Conservation (phyloP, 2,797 vertebrate genomes). For the Spinus olivaceus region DNA sequence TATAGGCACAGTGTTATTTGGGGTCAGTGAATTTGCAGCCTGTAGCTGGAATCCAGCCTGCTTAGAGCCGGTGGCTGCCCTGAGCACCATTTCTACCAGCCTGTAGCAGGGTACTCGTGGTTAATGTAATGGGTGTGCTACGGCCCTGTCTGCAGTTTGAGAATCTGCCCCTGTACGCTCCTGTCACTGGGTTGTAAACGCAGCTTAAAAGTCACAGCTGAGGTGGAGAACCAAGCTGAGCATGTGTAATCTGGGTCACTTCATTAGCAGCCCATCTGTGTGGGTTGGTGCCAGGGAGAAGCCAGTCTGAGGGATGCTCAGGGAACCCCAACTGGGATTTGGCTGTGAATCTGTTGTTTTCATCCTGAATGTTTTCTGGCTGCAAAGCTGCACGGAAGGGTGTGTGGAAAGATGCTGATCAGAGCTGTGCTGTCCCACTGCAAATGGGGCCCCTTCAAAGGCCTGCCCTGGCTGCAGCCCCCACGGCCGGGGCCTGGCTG, state of each 20-base stretch:
- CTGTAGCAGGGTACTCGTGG: not conserved
- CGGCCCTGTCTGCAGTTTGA: not conserved
- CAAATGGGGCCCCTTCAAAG: not conserved
- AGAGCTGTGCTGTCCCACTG: not conserved
- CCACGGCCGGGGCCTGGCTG: not conserved
- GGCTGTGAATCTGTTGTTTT: not conserved
- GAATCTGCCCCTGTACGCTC: not conserved
- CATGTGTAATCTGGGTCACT: not conserved
- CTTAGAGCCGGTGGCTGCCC: not conserved
- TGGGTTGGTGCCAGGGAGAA: not conserved
- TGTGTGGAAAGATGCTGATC: fast-evolving
- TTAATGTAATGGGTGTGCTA: not conserved
- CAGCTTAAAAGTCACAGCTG: not conserved
- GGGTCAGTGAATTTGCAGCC: not conserved
- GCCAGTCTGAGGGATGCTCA: not conserved
- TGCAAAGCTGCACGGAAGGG: not conserved
- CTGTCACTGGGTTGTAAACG: not conserved
- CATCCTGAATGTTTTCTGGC: not conserved
- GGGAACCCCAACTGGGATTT: not conserved
- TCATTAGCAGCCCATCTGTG: not conserved
- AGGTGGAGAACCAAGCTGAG: not conserved
- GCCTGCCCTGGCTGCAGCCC: fast-evolving
- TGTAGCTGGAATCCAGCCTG: not conserved
- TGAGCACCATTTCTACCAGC: not conserved
- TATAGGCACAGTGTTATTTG: not conserved